Evolutionary conservation across 1,140 invertebrate species (phyloP), one percentile per base, ranked within the genome.

Genomic region (Drosophila mayri): DNA sequence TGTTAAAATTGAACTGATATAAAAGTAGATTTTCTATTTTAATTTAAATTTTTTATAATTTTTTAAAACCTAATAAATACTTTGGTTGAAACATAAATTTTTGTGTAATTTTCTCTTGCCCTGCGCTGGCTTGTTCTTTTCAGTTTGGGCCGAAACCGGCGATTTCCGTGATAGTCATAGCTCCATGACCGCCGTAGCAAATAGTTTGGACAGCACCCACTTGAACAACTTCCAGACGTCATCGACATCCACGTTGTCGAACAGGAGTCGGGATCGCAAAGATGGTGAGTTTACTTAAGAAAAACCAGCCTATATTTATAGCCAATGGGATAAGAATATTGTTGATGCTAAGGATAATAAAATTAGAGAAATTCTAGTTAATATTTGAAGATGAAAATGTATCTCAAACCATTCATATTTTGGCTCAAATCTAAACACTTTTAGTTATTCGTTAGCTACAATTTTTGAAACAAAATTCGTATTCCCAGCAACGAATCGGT

Each of bases 81-180:
- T 72, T 70, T 76, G 75, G 68, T 87, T 87, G 76, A 88, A 92
- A 91, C 83, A 91, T 88, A 83, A 87, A 92, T 92, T 84, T 91
- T 87, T 90, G 83, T 88, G 79, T 91, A 90, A 80, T 85, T 76
- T 90, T 78, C 30, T 67, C 73, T 72, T 84, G 76, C 81, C 81
- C 93, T 93, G 92, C 86, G 87, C 91, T 92, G 91, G 91, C 81
- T 94, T 94, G 92, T 94, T 93, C 79, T 91, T 96, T 95, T 81
- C 94, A 97, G 96, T 97, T 92, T 97, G 96, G 96, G 96, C 96
- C 61, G 96, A 97, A 93, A 96, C 95, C 38, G 96, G 95, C 67
- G 96, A 97, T 93, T 97, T 97, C 93, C 94, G 96, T 76, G 96
- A 97, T 91, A 96, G 95, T 71, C 96, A 96, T 92, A 95, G 94